Percentiles rank a stretch among this genome's conserved stretches.
These are phyloP conservation scores for Ephialtes manifestator DNA, from an alignment of 2,888 invertebrate genomes.

Conservation along the genomic window DNA sequence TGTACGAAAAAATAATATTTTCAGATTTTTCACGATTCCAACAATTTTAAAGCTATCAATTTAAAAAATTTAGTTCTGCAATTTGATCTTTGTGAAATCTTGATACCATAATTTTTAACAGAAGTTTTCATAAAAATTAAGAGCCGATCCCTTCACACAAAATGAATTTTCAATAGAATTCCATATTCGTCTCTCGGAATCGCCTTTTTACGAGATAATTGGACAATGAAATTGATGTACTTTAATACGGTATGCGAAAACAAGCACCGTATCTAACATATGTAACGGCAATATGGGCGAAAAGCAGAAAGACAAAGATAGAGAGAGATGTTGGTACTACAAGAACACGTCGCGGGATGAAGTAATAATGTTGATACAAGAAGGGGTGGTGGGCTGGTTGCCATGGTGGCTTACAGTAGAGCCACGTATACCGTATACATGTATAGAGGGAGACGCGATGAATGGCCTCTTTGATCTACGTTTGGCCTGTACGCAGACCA, in stretches of 20 bases:
- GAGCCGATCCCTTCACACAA: background rate
- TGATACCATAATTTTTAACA: background rate
- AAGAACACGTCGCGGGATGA: constrained; percentile 70
- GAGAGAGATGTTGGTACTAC: constrained; percentile 33
- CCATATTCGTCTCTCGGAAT: background rate
- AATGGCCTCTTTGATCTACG: constrained; percentile 83
- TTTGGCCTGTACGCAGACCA: constrained; percentile 71
- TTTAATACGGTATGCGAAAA: background rate
- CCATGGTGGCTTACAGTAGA: constrained; percentile 70
- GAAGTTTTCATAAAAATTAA: background rate
- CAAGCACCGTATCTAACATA: background rate
- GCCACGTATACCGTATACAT: constrained; percentile 65
- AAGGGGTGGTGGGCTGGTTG: constrained; percentile 64
- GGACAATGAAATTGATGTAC: background rate
- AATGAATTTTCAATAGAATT: background rate
- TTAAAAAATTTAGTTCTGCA: too few species aligned
- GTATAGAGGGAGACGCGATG: constrained; percentile 73
- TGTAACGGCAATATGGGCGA: constrained; percentile 12
- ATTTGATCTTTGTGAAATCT: too few species aligned
- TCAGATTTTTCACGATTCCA: too few species aligned
- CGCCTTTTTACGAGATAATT: background rate
- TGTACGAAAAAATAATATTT: too few species aligned
- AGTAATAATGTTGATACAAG: constrained; percentile 77
- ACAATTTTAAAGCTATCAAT: too few species aligned
- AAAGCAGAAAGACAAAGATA: constrained; percentile 45